These are phyloP conservation scores for Monodelphis domestica DNA, from an alignment of 2,797 vertebrate genomes.

Conservation along the genomic window DNA sequence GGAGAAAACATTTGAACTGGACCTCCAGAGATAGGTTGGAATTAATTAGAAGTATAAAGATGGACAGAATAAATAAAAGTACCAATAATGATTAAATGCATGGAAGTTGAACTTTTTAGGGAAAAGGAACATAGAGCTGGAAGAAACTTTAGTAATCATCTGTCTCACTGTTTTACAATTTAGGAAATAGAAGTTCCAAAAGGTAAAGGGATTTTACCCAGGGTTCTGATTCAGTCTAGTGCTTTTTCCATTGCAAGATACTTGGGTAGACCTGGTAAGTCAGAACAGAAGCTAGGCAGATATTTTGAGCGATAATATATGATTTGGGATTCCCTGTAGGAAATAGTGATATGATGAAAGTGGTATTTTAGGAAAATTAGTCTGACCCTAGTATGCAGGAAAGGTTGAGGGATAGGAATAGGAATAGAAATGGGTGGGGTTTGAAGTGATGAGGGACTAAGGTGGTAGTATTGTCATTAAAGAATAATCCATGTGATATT, in stretches of 20 bases:
- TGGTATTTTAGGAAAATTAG: neutral
- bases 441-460: neutral
- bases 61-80: neutral
- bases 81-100: neutral
- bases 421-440: neutral
- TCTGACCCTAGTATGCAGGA: neutral
- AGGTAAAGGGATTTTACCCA: no score
- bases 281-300: neutral
- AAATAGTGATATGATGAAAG: neutral
- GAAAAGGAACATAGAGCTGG: no score
- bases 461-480: neutral
- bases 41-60: neutral
- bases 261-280: neutral
- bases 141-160: neutral
- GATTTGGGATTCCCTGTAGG: neutral
- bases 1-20: neutral
- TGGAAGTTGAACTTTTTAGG: neutral
- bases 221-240: neutral
- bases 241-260: neutral
- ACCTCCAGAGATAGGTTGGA: neutral
- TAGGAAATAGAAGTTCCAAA: neutral
- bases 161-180: neutral
- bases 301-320: neutral
- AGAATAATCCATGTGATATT: conserved; percentile 22
- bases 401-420: neutral